Evolutionary conservation across 1,140 invertebrate genomes (phyloP).

Genomic region (Coelopa frigida): DNA sequence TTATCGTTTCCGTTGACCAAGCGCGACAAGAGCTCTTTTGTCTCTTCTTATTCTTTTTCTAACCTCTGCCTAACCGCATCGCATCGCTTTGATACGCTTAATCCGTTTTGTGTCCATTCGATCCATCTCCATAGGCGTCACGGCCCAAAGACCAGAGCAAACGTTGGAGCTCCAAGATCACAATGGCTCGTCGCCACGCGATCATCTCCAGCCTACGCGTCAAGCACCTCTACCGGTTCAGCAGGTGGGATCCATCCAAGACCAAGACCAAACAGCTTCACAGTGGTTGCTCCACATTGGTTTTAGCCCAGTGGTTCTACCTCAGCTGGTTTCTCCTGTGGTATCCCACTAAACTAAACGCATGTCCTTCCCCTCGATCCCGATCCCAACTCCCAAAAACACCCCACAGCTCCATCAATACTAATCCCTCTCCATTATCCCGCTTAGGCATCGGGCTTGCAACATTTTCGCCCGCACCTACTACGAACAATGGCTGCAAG

Average conservation of each 20-base stretch:
- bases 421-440: too few species aligned
- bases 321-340: too few species aligned
- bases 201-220: slow-evolving; percentile 93
- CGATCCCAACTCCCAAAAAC: too few species aligned
- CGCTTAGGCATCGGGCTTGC: slow-evolving; percentile 97
- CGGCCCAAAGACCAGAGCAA: slow-evolving; percentile 59
- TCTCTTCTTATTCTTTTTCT: too few species aligned
- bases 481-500: slow-evolving; percentile 88
- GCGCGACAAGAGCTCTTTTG: too few species aligned
- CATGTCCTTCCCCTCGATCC: too few species aligned
- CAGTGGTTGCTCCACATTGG: too few species aligned
- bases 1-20: too few species aligned
- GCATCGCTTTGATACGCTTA: slow-evolving; percentile 4
- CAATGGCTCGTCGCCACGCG: slow-evolving; percentile 87
- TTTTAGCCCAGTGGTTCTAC: too few species aligned
- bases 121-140: slow-evolving; percentile 56
- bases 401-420: too few species aligned
- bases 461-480: slow-evolving; percentile 96
- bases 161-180: slow-evolving; percentile 86
- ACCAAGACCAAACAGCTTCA: background rate
- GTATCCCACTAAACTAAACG: too few species aligned
- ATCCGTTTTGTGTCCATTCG: slow-evolving; percentile 26
- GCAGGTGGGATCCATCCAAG: slow-evolving; percentile 60
- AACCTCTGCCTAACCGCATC: too few species aligned
- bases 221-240: slow-evolving; percentile 83